Evolutionary conservation across 1,140 invertebrate genomes (phyloP).

Genomic region (Luehdorfia chinensis): DNA sequence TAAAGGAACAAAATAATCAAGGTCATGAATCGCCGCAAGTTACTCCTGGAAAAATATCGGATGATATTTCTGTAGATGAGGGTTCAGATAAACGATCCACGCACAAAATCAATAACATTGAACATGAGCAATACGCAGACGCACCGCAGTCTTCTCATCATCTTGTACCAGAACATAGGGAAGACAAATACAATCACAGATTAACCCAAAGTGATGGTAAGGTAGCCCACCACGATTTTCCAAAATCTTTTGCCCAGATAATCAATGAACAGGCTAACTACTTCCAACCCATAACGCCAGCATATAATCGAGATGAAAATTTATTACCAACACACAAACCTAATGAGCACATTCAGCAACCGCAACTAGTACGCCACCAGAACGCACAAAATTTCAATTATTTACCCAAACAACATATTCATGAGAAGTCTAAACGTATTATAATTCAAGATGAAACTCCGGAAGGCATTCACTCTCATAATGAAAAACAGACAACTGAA

Average conservation of each 20-base stretch:
- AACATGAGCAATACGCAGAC: not conserved
- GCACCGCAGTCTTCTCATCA: slow-evolving; percentile 6
- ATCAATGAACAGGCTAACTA: slow-evolving; percentile 21
- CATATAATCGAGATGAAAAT: slow-evolving; percentile 52
- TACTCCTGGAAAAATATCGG: slow-evolving; percentile 21
- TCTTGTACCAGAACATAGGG: slow-evolving; percentile 15
- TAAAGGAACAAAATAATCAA: slow-evolving; percentile 25
- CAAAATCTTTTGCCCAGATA: slow-evolving; percentile 16
- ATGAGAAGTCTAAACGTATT: slow-evolving; percentile 50
- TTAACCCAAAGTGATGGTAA: slow-evolving; percentile 9
- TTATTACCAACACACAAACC: slow-evolving; percentile 35
- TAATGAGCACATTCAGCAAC: slow-evolving; percentile 33
- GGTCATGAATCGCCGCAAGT: slow-evolving; percentile 15
- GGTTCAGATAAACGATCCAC: not conserved
- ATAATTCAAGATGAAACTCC: slow-evolving; percentile 57
- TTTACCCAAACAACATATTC: slow-evolving; percentile 19
- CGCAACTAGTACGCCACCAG: slow-evolving; percentile 18
- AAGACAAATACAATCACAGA: slow-evolving; percentile 17
- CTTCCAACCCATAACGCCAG: slow-evolving; percentile 33
- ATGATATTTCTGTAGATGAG: slow-evolving; percentile 23
- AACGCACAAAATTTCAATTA: slow-evolving; percentile 20
- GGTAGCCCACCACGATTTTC: slow-evolving; percentile 16
- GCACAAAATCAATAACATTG: slow-evolving; percentile 2
- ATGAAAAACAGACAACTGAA: slow-evolving; percentile 51
- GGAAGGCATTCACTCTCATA: slow-evolving; percentile 37